Evolutionary conservation across 2,113 vertebrate species (phyloP).

Genomic region (Peromyscus leucopus): DNA sequence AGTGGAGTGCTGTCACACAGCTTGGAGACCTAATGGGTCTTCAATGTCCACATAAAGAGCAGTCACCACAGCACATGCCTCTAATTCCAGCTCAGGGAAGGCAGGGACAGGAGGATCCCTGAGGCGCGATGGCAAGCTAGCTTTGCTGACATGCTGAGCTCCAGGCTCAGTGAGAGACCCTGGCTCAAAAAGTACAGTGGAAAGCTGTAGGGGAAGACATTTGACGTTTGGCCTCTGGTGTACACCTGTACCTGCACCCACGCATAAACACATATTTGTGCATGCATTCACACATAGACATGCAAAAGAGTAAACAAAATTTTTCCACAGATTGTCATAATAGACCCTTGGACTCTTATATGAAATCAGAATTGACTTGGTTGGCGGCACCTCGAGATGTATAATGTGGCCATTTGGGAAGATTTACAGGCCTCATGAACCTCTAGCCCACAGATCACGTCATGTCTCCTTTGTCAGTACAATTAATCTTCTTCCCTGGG

Average conservation of each 20-base stretch:
- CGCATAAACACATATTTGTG: not conserved
- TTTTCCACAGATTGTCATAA: too few relatives aligned
- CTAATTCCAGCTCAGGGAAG: not conserved
- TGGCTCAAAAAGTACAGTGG: not conserved
- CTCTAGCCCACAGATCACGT: not conserved
- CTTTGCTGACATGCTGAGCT: not conserved
- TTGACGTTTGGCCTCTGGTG: not conserved
- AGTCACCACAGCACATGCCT: too few relatives aligned
- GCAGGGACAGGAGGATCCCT: not conserved
- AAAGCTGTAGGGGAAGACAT: not conserved
- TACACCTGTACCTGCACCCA: not conserved
- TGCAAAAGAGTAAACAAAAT: not conserved
- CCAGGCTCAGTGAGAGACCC: not conserved
- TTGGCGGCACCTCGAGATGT: not conserved
- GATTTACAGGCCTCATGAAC: not conserved
- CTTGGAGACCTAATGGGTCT: not conserved
- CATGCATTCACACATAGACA: not conserved
- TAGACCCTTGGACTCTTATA: not conserved
- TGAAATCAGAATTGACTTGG: not conserved
- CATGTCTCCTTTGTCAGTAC: not conserved
- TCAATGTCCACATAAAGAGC: not conserved
- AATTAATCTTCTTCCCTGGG: not conserved
- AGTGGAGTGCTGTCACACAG: not conserved
- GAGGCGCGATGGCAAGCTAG: not conserved
- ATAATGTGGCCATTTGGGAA: not conserved